Percentiles rank a stretch among this genome's conserved stretches.
Conservation (phyloP, 2,888 invertebrate genomes). For the Leptopterna dolabrata region DNA sequence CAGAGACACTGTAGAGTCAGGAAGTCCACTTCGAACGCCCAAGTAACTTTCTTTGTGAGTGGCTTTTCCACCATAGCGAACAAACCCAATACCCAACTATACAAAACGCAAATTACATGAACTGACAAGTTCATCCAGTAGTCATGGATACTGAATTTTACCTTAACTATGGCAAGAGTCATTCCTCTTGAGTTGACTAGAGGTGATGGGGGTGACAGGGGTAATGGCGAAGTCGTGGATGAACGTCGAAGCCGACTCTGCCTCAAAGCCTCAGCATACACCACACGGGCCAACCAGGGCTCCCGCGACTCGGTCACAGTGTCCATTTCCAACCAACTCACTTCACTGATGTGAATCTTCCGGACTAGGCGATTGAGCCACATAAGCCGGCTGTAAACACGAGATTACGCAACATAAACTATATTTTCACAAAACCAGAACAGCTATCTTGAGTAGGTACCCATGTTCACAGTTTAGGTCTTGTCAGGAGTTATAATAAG, state of each 20-base stretch:
- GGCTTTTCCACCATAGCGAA: no score
- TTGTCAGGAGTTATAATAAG: no score
- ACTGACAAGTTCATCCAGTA: no score
- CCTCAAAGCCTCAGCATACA: conserved; percentile 67
- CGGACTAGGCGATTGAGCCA: conserved; percentile 68
- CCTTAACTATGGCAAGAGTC: conserved; percentile 76
- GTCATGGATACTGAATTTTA: conserved; percentile 6
- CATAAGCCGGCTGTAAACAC: conserved; percentile 47
- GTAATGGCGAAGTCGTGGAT: conserved; percentile 44
- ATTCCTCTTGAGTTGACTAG: conserved; percentile 76
- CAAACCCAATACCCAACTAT: no score
- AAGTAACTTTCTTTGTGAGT: no score
- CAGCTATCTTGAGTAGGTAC: no score
- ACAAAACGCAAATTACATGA: no score
- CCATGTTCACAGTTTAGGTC: no score
- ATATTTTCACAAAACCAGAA: background rate
- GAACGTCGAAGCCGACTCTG: conserved; percentile 63
- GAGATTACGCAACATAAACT: background rate
- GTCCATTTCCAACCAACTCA: conserved; percentile 66
- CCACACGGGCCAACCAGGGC: conserved; percentile 67
- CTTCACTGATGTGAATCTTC: conserved; percentile 69
- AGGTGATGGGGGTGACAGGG: conserved; percentile 59
- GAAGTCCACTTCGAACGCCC: no score
- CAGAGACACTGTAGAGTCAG: no score
- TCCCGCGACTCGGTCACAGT: conserved; percentile 64